These are phyloP conservation scores for Mormyrus lacerda DNA, from an alignment of 2,113 vertebrate species.

Conservation along the genomic window DNA sequence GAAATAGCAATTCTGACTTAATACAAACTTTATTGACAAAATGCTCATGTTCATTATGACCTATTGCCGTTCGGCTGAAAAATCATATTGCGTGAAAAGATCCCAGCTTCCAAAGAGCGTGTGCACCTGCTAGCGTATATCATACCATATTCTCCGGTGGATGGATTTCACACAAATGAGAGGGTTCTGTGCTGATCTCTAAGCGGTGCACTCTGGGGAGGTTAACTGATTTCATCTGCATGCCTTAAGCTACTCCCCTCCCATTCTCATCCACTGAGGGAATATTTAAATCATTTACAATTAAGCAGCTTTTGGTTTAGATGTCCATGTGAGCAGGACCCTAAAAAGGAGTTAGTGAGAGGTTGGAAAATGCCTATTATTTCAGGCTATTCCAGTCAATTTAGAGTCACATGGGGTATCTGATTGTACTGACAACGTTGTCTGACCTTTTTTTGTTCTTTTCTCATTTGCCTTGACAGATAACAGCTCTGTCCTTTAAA, in stretches of 20 bases:
- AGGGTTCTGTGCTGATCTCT: neutral
- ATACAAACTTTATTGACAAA: neutral
- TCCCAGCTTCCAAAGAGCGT: neutral
- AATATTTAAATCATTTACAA: neutral
- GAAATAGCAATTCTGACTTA: neutral
- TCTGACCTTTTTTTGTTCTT: conserved; percentile 4
- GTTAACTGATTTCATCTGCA: neutral
- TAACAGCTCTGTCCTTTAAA: conserved; percentile 17
- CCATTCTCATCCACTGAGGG: neutral
- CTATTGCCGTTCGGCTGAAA: neutral
- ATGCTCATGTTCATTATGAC: neutral
- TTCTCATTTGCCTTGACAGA: conserved; percentile 14
- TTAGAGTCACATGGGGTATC: neutral
- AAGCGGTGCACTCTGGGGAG: neutral
- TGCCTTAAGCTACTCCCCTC: neutral
- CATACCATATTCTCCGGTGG: neutral
- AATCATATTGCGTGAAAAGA: neutral
- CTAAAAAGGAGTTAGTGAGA: neutral
- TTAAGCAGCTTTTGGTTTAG: neutral
- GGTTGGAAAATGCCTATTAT: neutral
- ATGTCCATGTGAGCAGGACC: neutral
- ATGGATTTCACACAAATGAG: neutral
- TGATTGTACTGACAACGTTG: neutral
- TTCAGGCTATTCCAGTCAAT: neutral
- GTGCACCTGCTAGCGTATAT: neutral